Evolutionary conservation across 2,888 invertebrate species (phyloP), one percentile per base, ranked within the genome.

Genomic region (Actias luna): DNA sequence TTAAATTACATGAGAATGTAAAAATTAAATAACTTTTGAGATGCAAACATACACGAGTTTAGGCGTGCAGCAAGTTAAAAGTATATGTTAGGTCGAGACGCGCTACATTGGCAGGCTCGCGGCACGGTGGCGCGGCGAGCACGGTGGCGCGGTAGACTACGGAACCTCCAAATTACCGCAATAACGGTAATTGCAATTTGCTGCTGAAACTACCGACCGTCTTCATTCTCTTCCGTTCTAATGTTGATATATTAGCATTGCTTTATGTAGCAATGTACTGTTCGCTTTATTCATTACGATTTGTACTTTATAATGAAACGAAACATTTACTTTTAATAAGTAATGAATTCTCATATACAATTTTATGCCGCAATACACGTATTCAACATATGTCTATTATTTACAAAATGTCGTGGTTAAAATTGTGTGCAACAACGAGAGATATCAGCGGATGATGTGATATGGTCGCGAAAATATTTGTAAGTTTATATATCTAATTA

Each of bases 141-240:
- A 10, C 39, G 16, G 60, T 14, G 8, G 55, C 55, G 64, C 64
- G 64, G 69, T 69, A 69, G 67, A 61, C 67, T 67, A 67, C 70
- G 69, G 74, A 74, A 77, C 79, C 76, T 75, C 83, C 77, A 87
- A 89, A 89, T 89, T 86, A 85, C 88, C 79, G 84, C 84, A 82
- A 88, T 88, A 87, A 88, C 83, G 79, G 84, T 89, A 89, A 89
- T 89, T 88, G 87, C 87, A 84, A 87, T 87, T 87, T 85, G 83
- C 84, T 77, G 76, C 77, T 80, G 83, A 81, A 86, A 89, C 84
- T 83, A 83, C 80, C 77, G 76, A 77, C 83, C 78, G 82, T 83
- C 88, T 88, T 85, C 83, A 82, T 83, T 86, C 79, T 79, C 75
- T 82, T 78, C 79, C 75, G 76, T 75, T 76, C 78, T 84, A 85